A percentile compares a stretch with the other conserved stretches of the same genome.
phyloP scores from a whole-genome alignment of 2,888 invertebrate genomes.

The Phasia obesa region DNA sequence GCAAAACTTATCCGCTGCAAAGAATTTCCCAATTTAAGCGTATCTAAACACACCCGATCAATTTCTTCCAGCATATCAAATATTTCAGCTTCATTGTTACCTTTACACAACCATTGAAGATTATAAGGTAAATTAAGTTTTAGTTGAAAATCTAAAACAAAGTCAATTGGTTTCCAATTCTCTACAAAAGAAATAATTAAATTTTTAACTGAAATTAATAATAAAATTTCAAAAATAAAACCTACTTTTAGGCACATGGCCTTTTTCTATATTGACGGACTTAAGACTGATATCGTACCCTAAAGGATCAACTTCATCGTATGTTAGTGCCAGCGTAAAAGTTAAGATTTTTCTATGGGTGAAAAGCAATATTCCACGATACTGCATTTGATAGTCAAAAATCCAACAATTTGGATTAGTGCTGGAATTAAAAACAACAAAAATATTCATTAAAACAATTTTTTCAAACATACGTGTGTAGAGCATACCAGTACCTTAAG shows the following conservation, averaged over 20 bases:
- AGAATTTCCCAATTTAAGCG: conserved; percentile 58
- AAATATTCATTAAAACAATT: not conserved
- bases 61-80: conserved; percentile 72
- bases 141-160: conserved; percentile 75
- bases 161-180: conserved; percentile 73
- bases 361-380: conserved; percentile 62
- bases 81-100: conserved; percentile 67
- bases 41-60: conserved; percentile 71
- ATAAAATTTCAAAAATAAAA: not conserved
- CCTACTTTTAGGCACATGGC: conserved; percentile 62
- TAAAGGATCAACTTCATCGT: conserved; percentile 69
- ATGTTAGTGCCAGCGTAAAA: conserved; percentile 70
- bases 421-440: conserved; percentile 52
- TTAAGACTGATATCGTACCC: conserved; percentile 71
- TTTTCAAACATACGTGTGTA: not conserved
- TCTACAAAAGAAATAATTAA: conserved; percentile 45
- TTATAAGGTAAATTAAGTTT: conserved; percentile 75
- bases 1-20: conserved; percentile 69
- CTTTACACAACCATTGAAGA: conserved; percentile 56
- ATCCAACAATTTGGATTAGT: conserved; percentile 74
- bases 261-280: conserved; percentile 55
- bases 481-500: conserved; percentile 43
- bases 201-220: not conserved
- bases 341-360: conserved; percentile 59
- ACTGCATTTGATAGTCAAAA: conserved; percentile 74